phyloP scores from a whole-genome alignment of 35 echinoderm and acorn worm genomes.

The Lytechinus variegatus region DNA sequence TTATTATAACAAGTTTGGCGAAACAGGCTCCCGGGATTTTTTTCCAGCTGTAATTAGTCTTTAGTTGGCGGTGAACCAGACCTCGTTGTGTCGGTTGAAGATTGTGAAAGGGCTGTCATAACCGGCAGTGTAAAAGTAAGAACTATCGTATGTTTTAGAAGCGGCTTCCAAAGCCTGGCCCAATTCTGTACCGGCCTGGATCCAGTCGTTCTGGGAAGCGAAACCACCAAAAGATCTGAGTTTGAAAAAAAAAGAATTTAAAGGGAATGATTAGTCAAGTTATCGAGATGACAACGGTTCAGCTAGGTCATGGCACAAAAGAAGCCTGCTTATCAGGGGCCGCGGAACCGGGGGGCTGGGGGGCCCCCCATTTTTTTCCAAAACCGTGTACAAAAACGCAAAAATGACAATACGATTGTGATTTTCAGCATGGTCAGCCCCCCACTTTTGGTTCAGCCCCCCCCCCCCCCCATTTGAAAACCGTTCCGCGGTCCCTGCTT shows the following conservation, averaged over 20 bases:
- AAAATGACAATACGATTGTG: too few relatives aligned
- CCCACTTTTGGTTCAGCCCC: too few relatives aligned
- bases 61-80: constrained; percentile 62
- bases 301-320: too few relatives aligned
- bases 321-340: too few relatives aligned
- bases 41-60: not conserved
- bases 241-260: not conserved
- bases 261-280: not conserved
- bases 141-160: constrained; percentile 45
- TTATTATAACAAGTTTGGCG: too few relatives aligned
- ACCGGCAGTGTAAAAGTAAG: constrained; percentile 77
- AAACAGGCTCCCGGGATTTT: not conserved
- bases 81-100: constrained; percentile 72
- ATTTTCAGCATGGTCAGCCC: too few relatives aligned
- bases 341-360: too few relatives aligned
- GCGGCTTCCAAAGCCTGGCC: constrained; percentile 28
- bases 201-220: constrained; percentile 56
- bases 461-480: too few relatives aligned
- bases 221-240: constrained; percentile 67
- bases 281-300: too few relatives aligned
- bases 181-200: constrained; percentile 21
- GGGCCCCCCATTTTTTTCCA: too few relatives aligned
- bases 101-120: constrained; percentile 75
- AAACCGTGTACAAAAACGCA: too few relatives aligned
- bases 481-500: too few relatives aligned